These are phyloP conservation scores for Sebastes hubbsi DNA, from an alignment of 2,797 vertebrate genomes.

Conservation along the genomic window DNA sequence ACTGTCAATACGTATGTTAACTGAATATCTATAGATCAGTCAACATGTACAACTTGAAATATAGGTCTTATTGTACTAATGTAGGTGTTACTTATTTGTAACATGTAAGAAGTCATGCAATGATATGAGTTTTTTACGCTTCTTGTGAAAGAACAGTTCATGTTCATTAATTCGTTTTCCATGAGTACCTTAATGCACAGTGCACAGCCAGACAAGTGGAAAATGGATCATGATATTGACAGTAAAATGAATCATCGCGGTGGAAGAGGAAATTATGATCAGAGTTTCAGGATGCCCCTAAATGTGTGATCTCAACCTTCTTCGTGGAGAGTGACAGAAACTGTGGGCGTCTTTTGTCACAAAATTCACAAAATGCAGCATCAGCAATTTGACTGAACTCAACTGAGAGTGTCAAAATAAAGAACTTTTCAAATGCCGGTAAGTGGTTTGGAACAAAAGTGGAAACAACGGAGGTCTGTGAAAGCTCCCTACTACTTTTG, in stretches of 20 bases:
- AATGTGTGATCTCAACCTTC: neutral
- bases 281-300: neutral
- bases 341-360: neutral
- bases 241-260: neutral
- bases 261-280: neutral
- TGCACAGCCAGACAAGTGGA: neutral
- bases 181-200: neutral
- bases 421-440: neutral
- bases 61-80: neutral
- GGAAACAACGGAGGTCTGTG: neutral
- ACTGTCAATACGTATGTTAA: neutral
- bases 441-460: neutral
- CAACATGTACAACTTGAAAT: neutral
- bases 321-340: neutral
- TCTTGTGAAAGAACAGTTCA: neutral
- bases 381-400: neutral
- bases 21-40: neutral
- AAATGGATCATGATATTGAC: neutral
- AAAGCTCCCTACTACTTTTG: neutral
- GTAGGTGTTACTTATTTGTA: neutral
- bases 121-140: neutral
- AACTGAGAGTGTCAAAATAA: too few species aligned
- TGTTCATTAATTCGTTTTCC: neutral
- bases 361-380: neutral
- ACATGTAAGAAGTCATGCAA: neutral